Conservation (phyloP, 2,888 invertebrate species). For the Pedicia rivosa region DNA sequence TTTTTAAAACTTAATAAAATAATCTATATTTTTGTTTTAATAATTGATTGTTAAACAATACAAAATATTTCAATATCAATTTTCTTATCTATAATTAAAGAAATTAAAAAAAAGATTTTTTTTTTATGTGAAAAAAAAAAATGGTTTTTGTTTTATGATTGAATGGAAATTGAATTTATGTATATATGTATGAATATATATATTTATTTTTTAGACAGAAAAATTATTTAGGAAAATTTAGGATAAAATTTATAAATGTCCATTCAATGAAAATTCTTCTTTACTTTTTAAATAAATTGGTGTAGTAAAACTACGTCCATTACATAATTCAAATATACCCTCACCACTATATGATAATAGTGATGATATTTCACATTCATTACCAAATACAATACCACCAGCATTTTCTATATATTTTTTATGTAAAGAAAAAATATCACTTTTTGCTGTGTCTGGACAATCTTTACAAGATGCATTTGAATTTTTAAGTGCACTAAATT, state of each 20-base stretch:
- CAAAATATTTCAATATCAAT: too few relatives aligned
- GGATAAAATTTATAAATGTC: constrained; percentile 24
- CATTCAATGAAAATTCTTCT: constrained; percentile 24
- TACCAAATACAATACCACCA: constrained; percentile 54
- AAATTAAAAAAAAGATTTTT: too few relatives aligned
- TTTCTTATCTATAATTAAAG: too few relatives aligned
- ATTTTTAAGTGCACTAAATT: constrained; percentile 97
- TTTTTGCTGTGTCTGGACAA: constrained; percentile 73
- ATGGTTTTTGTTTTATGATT: too few relatives aligned
- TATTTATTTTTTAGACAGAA: too few relatives aligned
- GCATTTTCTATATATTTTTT: constrained; percentile 63
- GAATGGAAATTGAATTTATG: too few relatives aligned
- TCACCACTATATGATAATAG: constrained; percentile 84
- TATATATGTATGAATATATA: too few relatives aligned
- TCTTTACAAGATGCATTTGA: constrained; percentile 74
- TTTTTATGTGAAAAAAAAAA: too few relatives aligned
- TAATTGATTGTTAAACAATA: too few relatives aligned
- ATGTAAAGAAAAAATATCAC: constrained; percentile 61
- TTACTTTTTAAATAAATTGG: constrained; percentile 44
- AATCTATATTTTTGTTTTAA: too few relatives aligned
- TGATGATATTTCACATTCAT: constrained; percentile 80
- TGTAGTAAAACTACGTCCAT: constrained; percentile 47
- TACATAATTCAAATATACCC: constrained; percentile 49
- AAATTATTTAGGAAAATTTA: too few relatives aligned
- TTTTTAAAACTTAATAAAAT: too few relatives aligned